Base-by-base conservation (phyloP, 2,797 vertebrate species). In the Oceanodroma leucorhoa region DNA sequence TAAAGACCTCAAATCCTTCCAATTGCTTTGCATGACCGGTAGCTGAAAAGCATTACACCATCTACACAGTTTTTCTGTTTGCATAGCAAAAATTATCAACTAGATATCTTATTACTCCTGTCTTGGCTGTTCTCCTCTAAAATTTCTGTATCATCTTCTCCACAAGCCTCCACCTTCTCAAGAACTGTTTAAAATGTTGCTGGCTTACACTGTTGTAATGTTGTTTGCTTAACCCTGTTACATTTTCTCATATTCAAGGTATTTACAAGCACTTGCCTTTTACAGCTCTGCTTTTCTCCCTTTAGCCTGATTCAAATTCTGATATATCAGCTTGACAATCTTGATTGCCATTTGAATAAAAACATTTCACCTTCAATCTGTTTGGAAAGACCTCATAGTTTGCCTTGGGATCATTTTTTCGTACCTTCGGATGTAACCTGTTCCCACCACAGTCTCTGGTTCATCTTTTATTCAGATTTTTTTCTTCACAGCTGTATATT, bases 401-500 rank as follows among this genome's bases (percentile, higher is more conserved):
- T 57, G 91, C 95, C 46, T 78, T 82, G 8, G 82, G 66, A 70
- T 97, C 92, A 12, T 80, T 71, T 89, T 89, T 97, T 97, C 91
- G 79, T 97, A 54, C 91, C 94, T 30, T 94, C 72, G 19, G 97
- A 97, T 26, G 78, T 96, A 66, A 87, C n/a, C 69, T 64, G 87
- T 32, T 96, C 89, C 38, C 30, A 46, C 97, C 95, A 79, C 97
- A 45, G 29, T 38, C 66, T 83, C 97, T 87, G 11, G 96, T 54
- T 45, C 77, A 84, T 24, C 93, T 76, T 21, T 97, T 96, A 27
- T 93, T 96, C 43, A 97, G 65, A 21, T 96, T 90, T 90, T 97
- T 98, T 64, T 93, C 95, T 55, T 98, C 40, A 89, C 98, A 98
- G 40, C 61, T 83, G 58, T 91, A 95, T n/a, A 98, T 96, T 93